Evolutionary conservation across 1,140 invertebrate species (phyloP).

Genomic region (Drosophila pachea): DNA sequence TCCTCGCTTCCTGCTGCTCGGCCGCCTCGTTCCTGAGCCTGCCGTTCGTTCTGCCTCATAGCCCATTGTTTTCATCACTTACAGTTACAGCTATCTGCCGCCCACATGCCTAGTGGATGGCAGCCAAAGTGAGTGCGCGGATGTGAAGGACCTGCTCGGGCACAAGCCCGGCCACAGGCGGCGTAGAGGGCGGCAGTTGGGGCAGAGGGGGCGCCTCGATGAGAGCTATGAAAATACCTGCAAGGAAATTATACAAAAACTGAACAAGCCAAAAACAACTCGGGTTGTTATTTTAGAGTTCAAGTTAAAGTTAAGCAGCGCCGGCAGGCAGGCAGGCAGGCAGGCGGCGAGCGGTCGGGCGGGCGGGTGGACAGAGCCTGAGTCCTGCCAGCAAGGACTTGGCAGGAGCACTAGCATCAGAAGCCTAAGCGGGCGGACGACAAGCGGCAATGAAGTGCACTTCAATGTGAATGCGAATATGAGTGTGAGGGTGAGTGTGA

Average conservation of each 20-base stretch:
- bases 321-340: conserved; percentile 52
- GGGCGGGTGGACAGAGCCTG: not conserved
- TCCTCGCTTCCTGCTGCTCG: no score
- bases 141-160: conserved; percentile 1
- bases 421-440: conserved; percentile 30
- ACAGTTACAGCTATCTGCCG: not conserved
- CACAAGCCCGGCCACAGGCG: conserved; percentile 11
- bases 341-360: not conserved
- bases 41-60: not conserved
- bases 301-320: conserved; percentile 76
- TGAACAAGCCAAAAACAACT: conserved; percentile 72
- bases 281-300: conserved; percentile 74
- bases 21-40: no score
- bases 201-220: conserved; percentile 4
- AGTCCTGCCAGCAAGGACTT: conserved; percentile 4
- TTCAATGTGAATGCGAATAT: conserved; percentile 43
- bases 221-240: conserved; percentile 71
- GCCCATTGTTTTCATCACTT: conserved; percentile 23
- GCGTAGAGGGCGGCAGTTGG: no score
- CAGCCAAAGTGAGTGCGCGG: conserved; percentile 14
- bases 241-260: conserved; percentile 74
- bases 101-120: conserved; percentile 14
- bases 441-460: conserved; percentile 72
- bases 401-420: conserved; percentile 2
- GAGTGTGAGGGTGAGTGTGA: conserved; percentile 36